Evolutionary conservation across 2,888 invertebrate species (phyloP).

Genomic region (Caenorhabditis uteleia): DNA sequence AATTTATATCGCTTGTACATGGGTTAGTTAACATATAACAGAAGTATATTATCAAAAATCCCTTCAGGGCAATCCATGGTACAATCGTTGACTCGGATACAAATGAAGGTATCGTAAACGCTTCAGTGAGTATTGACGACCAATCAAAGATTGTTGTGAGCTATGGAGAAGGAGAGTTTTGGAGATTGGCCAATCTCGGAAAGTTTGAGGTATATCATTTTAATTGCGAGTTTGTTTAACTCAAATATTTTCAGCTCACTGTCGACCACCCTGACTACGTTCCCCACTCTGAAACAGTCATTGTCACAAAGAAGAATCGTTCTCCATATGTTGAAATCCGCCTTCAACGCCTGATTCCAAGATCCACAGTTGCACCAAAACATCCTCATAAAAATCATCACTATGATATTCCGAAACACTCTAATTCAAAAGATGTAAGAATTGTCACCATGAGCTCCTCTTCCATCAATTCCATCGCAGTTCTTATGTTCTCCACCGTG

Average conservation of each 20-base stretch:
- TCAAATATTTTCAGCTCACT: constrained; percentile 46
- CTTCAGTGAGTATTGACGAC: constrained; percentile 80
- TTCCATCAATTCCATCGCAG: too few relatives aligned
- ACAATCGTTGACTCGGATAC: constrained; percentile 78
- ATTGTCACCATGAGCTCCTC: too few relatives aligned
- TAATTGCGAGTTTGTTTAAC: neutral
- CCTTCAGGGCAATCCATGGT: constrained; percentile 75
- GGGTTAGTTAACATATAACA: constrained; percentile 30
- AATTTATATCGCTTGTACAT: constrained; percentile 83
- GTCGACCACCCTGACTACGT: constrained; percentile 57
- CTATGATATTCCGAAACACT: too few relatives aligned
- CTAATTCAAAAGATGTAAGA: too few relatives aligned
- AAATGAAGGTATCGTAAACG: constrained; percentile 78
- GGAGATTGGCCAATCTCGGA: constrained; percentile 89
- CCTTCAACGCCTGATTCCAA: too few relatives aligned
- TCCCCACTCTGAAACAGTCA: constrained; percentile 39
- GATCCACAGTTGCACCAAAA: too few relatives aligned
- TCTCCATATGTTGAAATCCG: constrained; percentile 29
- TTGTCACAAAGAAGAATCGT: constrained; percentile 37
- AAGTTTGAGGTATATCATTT: constrained; percentile 75
- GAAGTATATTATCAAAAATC: neutral
- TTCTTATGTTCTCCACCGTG: too few relatives aligned
- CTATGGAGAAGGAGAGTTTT: constrained; percentile 86
- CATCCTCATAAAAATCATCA: too few relatives aligned
- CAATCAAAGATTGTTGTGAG: constrained; percentile 83